These are phyloP conservation scores for Centroberyx gerrardi DNA, from an alignment of 2,797 vertebrate genomes.

Conservation along the genomic window DNA sequence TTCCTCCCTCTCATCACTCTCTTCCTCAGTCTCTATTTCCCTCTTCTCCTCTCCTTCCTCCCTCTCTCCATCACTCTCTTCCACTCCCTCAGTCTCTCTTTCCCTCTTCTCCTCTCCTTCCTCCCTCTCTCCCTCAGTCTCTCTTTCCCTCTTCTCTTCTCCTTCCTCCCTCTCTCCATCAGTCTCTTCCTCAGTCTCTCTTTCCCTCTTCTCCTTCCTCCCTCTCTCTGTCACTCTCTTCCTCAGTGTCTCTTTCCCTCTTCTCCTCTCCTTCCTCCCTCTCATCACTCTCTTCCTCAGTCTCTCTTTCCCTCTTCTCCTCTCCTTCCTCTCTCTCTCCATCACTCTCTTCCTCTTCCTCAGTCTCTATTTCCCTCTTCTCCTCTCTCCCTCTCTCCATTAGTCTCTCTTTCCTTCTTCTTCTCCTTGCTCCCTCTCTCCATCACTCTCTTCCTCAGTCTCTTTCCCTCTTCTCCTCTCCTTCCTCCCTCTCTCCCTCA, in stretches of 20 bases:
- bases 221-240: not conserved
- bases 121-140: not conserved
- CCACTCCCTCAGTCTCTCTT: not conserved
- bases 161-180: too few relatives aligned
- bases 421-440: too few relatives aligned
- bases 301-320: not conserved
- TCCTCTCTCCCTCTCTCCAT: too few relatives aligned
- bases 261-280: not conserved
- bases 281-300: not conserved
- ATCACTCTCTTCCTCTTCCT: not conserved
- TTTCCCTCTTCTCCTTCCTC: too few relatives aligned
- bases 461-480: too few relatives aligned
- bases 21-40: not conserved
- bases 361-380: too few relatives aligned
- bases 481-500: too few relatives aligned
- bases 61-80: not conserved
- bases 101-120: not conserved
- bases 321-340: not conserved
- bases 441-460: too few relatives aligned
- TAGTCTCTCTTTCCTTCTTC: too few relatives aligned
- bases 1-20: not conserved
- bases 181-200: too few relatives aligned
- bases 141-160: too few relatives aligned
- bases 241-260: not conserved
- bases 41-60: too few relatives aligned